A percentile compares a stretch with the other conserved stretches of the same genome.
Conservation (phyloP, 2,113 vertebrate species). For the Podocnemis expansa region DNA sequence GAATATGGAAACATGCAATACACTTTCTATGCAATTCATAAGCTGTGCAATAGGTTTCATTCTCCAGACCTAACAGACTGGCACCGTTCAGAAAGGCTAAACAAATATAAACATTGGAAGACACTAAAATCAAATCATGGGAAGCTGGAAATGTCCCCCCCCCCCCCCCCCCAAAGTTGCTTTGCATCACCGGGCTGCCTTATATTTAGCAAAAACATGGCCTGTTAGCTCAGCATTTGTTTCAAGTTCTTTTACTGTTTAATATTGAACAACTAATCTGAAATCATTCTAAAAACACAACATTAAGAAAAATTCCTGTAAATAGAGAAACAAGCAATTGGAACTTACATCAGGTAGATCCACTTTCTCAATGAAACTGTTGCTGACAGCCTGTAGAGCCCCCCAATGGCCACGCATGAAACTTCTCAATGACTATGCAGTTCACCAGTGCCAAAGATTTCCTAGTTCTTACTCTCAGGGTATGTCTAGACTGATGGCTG, state of each 20-base stretch:
- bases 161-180: neutral
- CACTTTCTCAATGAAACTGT: slow-evolving; percentile 78
- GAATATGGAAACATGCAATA: neutral
- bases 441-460: slow-evolving; percentile 80
- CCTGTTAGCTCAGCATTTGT: neutral
- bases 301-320: neutral
- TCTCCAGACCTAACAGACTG: neutral
- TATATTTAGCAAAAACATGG: neutral
- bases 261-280: neutral
- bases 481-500: too few relatives aligned
- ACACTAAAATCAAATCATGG: neutral
- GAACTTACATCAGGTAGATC: slow-evolving; percentile 70
- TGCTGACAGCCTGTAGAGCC: slow-evolving; percentile 78
- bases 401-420: slow-evolving; percentile 71
- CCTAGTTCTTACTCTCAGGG: slow-evolving; percentile 63
- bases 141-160: neutral
- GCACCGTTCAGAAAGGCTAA: neutral
- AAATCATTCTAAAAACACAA: neutral
- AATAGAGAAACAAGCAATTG: neutral
- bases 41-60: neutral
- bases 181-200: neutral
- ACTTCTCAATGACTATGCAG: slow-evolving; percentile 75
- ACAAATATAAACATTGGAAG: neutral
- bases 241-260: neutral
- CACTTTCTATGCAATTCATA: neutral